Conservation (phyloP, 2,113 vertebrate species). For the Cryptoleucopteryx plumbea region DNA sequence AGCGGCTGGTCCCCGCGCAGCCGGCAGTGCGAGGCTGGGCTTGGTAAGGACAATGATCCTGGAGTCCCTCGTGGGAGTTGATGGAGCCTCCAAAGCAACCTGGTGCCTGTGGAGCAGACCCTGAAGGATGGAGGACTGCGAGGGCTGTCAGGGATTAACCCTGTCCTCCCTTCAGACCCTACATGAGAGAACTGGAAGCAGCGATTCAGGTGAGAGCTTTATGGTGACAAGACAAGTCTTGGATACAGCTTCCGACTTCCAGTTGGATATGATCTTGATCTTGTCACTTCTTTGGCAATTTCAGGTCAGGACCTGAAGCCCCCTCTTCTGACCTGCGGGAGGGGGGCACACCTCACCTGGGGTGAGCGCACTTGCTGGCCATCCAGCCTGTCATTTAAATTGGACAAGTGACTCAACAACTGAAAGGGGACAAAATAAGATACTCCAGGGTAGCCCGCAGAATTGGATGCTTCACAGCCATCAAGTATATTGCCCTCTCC, state of each 20-base stretch:
- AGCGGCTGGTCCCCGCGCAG: background rate
- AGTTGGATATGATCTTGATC: background rate
- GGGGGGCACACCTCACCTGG: no score
- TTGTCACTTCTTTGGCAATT: background rate
- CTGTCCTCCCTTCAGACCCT: background rate
- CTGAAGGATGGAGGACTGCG: background rate
- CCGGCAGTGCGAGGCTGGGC: background rate
- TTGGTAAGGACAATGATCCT: background rate
- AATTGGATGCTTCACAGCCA: background rate
- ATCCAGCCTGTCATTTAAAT: background rate
- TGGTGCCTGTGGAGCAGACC: background rate
- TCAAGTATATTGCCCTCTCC: background rate
- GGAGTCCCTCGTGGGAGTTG: background rate
- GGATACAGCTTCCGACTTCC: background rate
- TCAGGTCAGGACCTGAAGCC: background rate
- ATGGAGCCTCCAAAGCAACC: background rate
- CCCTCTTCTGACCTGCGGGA: accelerated
- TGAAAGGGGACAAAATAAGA: background rate
- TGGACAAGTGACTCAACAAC: background rate
- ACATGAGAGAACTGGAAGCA: background rate
- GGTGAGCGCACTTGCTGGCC: background rate
- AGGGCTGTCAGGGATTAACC: background rate
- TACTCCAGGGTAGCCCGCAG: background rate
- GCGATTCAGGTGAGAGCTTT: background rate
- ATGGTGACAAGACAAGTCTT: background rate